Percentiles rank a stretch among this genome's conserved stretches.
phyloP scores from a whole-genome alignment of 2,797 vertebrate genomes.

The Jordanella pulchra region DNA sequence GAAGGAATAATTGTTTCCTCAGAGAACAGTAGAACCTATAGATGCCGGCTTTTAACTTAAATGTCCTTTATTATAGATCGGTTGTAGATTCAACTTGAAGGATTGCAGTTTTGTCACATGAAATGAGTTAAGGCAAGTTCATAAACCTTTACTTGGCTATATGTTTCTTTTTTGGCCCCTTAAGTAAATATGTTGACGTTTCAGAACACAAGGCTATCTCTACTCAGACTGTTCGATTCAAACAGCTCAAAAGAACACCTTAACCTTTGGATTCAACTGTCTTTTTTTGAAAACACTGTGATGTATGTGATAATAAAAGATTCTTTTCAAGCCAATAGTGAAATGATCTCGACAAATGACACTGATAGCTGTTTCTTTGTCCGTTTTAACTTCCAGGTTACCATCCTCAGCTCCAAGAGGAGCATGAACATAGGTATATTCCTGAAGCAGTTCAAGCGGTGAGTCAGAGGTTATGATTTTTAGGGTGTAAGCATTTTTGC shows the following conservation, averaged over 20 bases:
- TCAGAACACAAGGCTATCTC: conserved; percentile 33
- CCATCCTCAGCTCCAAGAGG: conserved; percentile 82
- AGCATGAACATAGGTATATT: conserved; percentile 88
- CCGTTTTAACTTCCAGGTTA: conserved; percentile 66
- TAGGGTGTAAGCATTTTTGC: conserved; percentile 41
- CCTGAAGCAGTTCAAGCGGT: conserved; percentile 88
- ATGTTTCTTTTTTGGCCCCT: conserved; percentile 9
- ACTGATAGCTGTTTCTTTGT: conserved; percentile 28
- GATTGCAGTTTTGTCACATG: neutral
- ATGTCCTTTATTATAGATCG: conserved; percentile 1
- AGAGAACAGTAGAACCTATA: conserved; percentile 2
- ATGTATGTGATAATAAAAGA: conserved; percentile 29
- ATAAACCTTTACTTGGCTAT: conserved; percentile 30
- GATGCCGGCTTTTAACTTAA: neutral
- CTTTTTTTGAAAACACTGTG: conserved; percentile 30
- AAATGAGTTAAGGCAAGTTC: conserved; percentile 9
- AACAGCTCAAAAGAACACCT: conserved; percentile 37
- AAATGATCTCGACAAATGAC: conserved; percentile 35
- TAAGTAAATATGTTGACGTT: conserved; percentile 18
- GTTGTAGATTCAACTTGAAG: conserved; percentile 2
- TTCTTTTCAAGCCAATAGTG: conserved; percentile 20
- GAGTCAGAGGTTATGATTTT: conserved; percentile 55
- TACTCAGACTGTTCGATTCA: conserved; percentile 40
- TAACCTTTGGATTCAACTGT: conserved; percentile 61
- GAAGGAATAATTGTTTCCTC: conserved; percentile 33